Percentiles rank a stretch among this genome's conserved stretches.
These are phyloP conservation scores for Neoitamus cyanurus DNA, from an alignment of 2,888 invertebrate genomes.

Conservation along the genomic window DNA sequence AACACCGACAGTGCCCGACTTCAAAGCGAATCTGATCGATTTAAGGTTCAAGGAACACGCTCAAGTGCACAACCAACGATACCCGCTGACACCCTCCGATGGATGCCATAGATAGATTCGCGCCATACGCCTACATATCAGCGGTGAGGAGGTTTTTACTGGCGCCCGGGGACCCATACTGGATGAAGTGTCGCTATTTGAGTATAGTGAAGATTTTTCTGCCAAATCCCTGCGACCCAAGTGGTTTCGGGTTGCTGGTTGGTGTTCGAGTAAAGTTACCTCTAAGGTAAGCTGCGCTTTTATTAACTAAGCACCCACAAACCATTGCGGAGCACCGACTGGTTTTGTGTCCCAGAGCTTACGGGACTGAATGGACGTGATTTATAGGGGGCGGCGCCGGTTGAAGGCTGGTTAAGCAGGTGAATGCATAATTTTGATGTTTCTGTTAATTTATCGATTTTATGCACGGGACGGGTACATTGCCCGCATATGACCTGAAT, in stretches of 20 bases:
- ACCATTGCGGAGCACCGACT: background rate
- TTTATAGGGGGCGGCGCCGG: background rate
- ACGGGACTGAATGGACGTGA: background rate
- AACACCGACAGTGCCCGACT: background rate
- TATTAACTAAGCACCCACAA: background rate
- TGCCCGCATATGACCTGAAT: background rate
- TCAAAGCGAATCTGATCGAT: background rate
- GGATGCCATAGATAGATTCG: background rate
- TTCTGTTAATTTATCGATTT: constrained; percentile 4
- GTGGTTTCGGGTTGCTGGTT: background rate
- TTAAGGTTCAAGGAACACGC: background rate
- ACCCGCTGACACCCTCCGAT: background rate
- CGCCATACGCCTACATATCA: background rate
- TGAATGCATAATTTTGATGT: constrained; percentile 1
- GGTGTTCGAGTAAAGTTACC: background rate
- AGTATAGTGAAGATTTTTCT: background rate
- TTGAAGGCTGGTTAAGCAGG: background rate
- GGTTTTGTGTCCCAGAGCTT: background rate
- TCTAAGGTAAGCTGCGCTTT: background rate
- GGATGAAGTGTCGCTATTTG: background rate
- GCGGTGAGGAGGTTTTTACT: too few relatives aligned
- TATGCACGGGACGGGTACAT: background rate
- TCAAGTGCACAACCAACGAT: background rate
- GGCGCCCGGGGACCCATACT: background rate
- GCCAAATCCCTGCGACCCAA: background rate